Conservation (phyloP, 2,113 vertebrate species). For the Pogonocichla stellata region DNA sequence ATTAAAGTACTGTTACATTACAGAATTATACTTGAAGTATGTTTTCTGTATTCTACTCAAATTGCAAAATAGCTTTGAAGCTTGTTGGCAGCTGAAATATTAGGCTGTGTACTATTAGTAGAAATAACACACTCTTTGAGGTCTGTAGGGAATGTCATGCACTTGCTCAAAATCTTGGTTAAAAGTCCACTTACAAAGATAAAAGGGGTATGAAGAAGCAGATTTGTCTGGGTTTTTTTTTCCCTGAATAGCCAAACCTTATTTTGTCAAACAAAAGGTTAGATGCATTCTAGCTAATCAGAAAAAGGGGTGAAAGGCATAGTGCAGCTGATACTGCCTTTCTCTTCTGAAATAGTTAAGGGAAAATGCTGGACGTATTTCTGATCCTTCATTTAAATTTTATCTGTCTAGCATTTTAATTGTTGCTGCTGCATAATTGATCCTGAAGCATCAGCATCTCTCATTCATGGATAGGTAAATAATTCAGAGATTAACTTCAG, state of each 20-base stretch:
- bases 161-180: not conserved
- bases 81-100: not conserved
- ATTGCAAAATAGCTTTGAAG: not conserved
- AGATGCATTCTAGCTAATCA: not conserved
- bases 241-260: not conserved
- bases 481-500: not conserved
- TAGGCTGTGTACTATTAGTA: not conserved
- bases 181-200: not conserved
- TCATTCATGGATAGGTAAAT: constrained; percentile 2
- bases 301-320: not conserved
- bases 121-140: not conserved
- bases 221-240: not conserved
- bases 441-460: constrained; percentile 4
- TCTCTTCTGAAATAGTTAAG: not conserved
- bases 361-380: not conserved
- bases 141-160: not conserved
- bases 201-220: not conserved
- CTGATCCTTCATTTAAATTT: not conserved
- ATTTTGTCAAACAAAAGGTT: not conserved
- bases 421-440: not conserved
- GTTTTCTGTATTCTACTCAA: not conserved
- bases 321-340: not conserved
- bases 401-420: not conserved
- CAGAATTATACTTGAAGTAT: not conserved
- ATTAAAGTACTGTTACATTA: not conserved